phyloP scores from a whole-genome alignment of 2,113 vertebrate species.

The Sinosuthora webbiana region DNA sequence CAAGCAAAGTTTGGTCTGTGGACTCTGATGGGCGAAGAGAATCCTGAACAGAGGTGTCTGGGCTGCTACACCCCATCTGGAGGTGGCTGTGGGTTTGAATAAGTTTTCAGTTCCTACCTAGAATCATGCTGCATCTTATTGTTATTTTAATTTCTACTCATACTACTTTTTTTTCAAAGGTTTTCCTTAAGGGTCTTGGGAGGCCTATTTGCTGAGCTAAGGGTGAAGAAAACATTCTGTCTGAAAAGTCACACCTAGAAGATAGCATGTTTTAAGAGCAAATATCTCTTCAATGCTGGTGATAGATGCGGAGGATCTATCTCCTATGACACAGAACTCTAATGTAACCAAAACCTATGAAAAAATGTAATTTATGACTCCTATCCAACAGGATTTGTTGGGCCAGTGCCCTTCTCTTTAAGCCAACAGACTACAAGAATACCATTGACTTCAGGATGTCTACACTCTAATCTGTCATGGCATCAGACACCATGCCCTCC shows the following conservation, averaged over 20 bases:
- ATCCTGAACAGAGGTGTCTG: not conserved
- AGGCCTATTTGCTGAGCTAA: not conserved
- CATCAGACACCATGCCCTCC: not conserved
- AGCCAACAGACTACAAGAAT: not conserved
- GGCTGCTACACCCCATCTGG: not conserved
- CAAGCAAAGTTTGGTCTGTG: not conserved
- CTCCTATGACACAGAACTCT: not conserved
- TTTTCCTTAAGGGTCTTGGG: not conserved
- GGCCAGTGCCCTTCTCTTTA: not conserved
- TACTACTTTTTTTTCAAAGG: not conserved
- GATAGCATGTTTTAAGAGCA: not conserved
- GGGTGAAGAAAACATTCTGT: not conserved
- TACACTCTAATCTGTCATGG: not conserved
- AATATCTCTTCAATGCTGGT: not conserved
- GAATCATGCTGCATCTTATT: fast-evolving
- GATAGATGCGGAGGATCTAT: not conserved
- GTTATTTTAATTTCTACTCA: not conserved
- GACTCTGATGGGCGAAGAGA: not conserved
- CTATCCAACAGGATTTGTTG: not conserved
- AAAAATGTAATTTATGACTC: not conserved
- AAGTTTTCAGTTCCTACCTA: not conserved
- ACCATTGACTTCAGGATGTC: not conserved
- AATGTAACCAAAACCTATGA: not conserved
- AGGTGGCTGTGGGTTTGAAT: not conserved
- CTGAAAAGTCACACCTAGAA: not conserved